These are phyloP conservation scores for Trissolcus brochymenae DNA, from an alignment of 2,888 invertebrate species.

Conservation along the genomic window DNA sequence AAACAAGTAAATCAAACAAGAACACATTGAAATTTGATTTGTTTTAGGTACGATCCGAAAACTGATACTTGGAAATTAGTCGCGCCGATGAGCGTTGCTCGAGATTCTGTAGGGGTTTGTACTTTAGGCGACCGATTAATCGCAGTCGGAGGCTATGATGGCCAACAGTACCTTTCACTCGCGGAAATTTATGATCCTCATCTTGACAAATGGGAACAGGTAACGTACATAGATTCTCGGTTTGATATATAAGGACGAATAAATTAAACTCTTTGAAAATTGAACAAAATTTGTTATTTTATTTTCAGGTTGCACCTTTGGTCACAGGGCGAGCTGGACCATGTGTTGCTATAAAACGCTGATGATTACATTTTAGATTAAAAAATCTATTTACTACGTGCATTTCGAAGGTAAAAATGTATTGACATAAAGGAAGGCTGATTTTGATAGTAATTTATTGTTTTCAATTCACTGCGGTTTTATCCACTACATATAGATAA, in stretches of 20 bases:
- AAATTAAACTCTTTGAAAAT: neutral
- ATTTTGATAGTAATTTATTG: neutral
- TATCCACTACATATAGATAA: too few species aligned
- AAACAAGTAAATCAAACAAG: neutral
- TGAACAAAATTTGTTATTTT: neutral
- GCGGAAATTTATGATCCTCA: conserved; percentile 94
- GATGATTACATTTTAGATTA: conserved; percentile 51
- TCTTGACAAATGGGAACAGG: conserved; percentile 85
- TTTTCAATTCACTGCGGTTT: too few species aligned
- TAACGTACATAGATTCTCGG: conserved; percentile 59
- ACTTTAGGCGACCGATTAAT: conserved; percentile 88
- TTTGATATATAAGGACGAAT: neutral
- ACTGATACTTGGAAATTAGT: conserved; percentile 93
- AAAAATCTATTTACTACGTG: neutral
- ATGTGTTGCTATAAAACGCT: conserved; percentile 82
- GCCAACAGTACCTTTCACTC: conserved; percentile 89
- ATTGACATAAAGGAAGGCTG: too few species aligned
- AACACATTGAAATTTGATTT: too few species aligned
- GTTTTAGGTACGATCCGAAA: conserved; percentile 79
- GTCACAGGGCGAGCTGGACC: conserved; percentile 92
- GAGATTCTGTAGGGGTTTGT: conserved; percentile 93
- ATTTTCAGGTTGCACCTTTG: conserved; percentile 77
- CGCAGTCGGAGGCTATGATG: conserved; percentile 94
- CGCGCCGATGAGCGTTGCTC: conserved; percentile 87
- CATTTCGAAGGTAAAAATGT: too few species aligned